These are phyloP conservation scores for Drosophila paracracens DNA, from an alignment of 2,888 invertebrate species.

Conservation along the genomic window DNA sequence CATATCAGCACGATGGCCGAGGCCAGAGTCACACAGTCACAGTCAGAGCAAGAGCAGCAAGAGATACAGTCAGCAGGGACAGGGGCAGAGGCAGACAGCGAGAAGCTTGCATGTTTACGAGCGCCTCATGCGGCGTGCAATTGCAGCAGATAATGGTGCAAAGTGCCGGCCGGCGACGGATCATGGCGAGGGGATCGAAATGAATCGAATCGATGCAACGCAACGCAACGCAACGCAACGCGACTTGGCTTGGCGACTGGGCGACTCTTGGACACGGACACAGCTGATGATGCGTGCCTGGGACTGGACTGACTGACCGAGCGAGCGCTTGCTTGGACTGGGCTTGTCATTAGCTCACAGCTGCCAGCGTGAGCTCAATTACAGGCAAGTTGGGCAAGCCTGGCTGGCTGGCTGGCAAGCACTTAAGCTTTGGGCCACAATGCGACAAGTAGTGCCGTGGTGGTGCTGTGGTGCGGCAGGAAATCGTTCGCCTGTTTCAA, in stretches of 20 bases:
- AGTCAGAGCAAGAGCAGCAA: background rate
- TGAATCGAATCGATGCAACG: slow-evolving; percentile 35
- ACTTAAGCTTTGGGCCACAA: slow-evolving; percentile 5
- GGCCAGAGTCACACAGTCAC: background rate
- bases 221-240: slow-evolving; percentile 32
- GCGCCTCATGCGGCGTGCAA: slow-evolving; percentile 71
- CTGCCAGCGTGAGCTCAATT: slow-evolving; percentile 69
- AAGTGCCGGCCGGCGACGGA: slow-evolving; percentile 61
- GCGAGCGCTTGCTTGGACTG: slow-evolving; percentile 59
- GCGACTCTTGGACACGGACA: slow-evolving; percentile 12
- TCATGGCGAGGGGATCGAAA: slow-evolving; percentile 31
- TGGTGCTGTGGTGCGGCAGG: slow-evolving; percentile 50
- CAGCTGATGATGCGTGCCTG: slow-evolving; percentile 64
- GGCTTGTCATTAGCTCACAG: slow-evolving; percentile 76
- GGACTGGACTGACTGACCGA: background rate
- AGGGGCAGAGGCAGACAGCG: slow-evolving; percentile 8
- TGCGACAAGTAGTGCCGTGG: background rate
- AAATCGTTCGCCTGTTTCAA: slow-evolving; percentile 82
- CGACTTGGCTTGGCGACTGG: slow-evolving; percentile 21
- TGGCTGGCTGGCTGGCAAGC: slow-evolving; percentile 3
- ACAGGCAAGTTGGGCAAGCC: slow-evolving; percentile 45
- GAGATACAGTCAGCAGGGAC: slow-evolving; percentile 3
- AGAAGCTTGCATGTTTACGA: slow-evolving; percentile 60
- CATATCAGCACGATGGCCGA: slow-evolving; percentile 71
- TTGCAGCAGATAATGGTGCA: slow-evolving; percentile 73